These are phyloP conservation scores for Drosophila limbata DNA, from an alignment of 2,888 invertebrate genomes.

Conservation along the genomic window DNA sequence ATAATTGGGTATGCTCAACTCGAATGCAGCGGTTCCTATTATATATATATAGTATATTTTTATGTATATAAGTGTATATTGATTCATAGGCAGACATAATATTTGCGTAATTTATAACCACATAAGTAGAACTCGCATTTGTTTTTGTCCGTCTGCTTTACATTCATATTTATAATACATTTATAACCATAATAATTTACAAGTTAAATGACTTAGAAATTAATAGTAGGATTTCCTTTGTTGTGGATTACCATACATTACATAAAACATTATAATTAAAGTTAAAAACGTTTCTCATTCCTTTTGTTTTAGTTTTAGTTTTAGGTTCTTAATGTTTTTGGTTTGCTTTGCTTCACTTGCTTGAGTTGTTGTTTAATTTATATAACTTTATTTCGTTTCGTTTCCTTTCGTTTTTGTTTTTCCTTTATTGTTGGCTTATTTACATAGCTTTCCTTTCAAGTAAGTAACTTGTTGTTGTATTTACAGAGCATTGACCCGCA, in stretches of 20 bases:
- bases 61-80: slow-evolving; percentile 38
- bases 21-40: slow-evolving; percentile 55
- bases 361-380: slow-evolving; percentile 25
- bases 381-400: slow-evolving; percentile 19
- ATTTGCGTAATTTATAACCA: slow-evolving; percentile 53
- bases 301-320: slow-evolving; percentile 18
- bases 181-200: slow-evolving; percentile 80
- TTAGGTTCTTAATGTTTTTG: neutral
- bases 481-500: slow-evolving; percentile 69
- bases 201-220: slow-evolving; percentile 81
- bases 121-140: slow-evolving; percentile 12
- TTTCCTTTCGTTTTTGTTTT: slow-evolving; percentile 9
- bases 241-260: slow-evolving; percentile 70
- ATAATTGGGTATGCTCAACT: slow-evolving; percentile 60
- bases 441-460: slow-evolving; percentile 66
- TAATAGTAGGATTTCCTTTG: slow-evolving; percentile 74
- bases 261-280: slow-evolving; percentile 79
- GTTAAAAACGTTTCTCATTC: slow-evolving; percentile 67
- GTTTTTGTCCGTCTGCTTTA: slow-evolving; percentile 26
- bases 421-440: slow-evolving; percentile 59
- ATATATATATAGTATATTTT: slow-evolving; percentile 36
- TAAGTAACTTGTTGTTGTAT: slow-evolving; percentile 51
- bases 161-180: slow-evolving; percentile 56
- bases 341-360: slow-evolving; percentile 19
- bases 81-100: slow-evolving; percentile 60